These are phyloP conservation scores for Spea hammondii DNA, from an alignment of 2,797 vertebrate genomes.

Conservation along the genomic window DNA sequence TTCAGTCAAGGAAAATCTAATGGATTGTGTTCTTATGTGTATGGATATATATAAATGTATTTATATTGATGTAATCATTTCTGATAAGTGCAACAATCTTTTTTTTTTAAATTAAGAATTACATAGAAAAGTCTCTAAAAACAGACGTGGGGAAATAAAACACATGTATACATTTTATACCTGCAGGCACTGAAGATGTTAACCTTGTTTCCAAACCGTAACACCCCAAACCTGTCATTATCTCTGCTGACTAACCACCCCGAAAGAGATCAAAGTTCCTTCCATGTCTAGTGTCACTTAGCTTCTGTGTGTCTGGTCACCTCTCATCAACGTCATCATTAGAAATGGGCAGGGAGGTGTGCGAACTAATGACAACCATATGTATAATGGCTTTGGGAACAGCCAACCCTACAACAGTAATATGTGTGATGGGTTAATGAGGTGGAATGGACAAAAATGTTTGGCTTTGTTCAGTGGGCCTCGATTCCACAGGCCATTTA, in stretches of 20 bases:
- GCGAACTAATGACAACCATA: constrained; percentile 15
- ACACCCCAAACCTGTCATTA: constrained; percentile 18
- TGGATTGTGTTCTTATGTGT: no score
- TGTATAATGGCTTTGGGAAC: constrained; percentile 2
- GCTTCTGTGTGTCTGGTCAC: constrained; percentile 34
- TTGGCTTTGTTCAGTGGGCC: background rate
- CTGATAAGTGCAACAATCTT: no score
- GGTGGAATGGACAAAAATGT: background rate
- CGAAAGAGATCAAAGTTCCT: constrained; percentile 36
- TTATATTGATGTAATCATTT: no score
- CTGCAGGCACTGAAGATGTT: background rate
- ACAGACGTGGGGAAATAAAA: no score
- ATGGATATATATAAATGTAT: no score
- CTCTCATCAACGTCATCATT: constrained; percentile 35
- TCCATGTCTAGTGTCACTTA: constrained; percentile 1
- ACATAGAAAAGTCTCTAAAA: no score
- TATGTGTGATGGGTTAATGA: constrained; percentile 14
- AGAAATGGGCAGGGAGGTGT: constrained; percentile 9
- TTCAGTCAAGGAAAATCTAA: no score
- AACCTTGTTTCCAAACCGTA: constrained; percentile 5
- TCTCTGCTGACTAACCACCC: constrained; percentile 31
- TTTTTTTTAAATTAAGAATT: no score
- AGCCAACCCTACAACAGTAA: background rate
- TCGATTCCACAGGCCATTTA: background rate
- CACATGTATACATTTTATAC: background rate